Evolutionary conservation across 2,113 vertebrate genomes (phyloP).

Genomic region (Albula glossodonta): DNA sequence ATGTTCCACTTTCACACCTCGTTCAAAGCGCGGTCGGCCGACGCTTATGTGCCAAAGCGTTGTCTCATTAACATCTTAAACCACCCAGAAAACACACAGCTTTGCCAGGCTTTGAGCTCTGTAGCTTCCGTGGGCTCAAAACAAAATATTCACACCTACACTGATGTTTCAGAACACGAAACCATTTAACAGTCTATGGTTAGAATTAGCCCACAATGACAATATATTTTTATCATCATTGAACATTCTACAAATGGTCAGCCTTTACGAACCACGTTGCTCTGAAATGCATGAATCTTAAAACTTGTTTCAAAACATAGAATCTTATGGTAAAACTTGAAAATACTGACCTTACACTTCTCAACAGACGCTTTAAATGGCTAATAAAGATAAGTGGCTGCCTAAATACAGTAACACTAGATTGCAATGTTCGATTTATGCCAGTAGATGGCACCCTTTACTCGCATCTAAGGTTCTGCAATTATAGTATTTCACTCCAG

Average conservation of each 20-base stretch:
- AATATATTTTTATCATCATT: too few relatives aligned
- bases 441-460: conserved; percentile 48
- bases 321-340: too few relatives aligned
- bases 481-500: too few relatives aligned
- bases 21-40: not conserved
- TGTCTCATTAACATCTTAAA: not conserved
- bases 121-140: not conserved
- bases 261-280: too few relatives aligned
- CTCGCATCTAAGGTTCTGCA: not conserved
- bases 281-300: not conserved
- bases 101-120: not conserved
- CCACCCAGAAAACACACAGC: not conserved
- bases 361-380: too few relatives aligned
- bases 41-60: not conserved
- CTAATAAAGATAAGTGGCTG: too few relatives aligned
- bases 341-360: too few relatives aligned
- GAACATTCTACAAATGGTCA: too few relatives aligned
- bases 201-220: too few relatives aligned
- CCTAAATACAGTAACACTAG: too few relatives aligned
- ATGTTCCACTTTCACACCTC: not conserved
- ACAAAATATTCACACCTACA: not conserved
- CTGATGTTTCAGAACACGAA: not conserved
- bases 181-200: too few relatives aligned
- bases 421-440: not conserved
- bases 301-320: not conserved